phyloP scores from a whole-genome alignment of 2,888 invertebrate species.

The Mycalesis mineus region DNA sequence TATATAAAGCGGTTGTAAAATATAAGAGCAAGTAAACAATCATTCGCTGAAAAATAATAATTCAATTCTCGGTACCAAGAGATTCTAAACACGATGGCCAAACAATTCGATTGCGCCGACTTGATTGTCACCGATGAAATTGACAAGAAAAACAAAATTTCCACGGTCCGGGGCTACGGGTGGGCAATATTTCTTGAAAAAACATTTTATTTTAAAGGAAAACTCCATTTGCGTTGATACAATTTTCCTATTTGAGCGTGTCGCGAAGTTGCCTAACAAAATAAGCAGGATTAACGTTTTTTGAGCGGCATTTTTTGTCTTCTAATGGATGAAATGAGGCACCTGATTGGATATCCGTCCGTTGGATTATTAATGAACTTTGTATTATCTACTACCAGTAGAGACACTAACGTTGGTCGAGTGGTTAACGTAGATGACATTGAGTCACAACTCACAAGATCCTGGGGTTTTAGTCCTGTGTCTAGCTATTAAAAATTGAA shows the following conservation, averaged over 20 bases:
- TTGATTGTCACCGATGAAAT: constrained; percentile 26
- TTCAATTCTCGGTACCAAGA: not conserved
- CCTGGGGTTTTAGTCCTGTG: too few relatives aligned
- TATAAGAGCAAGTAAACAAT: not conserved
- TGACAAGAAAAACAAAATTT: constrained; percentile 25
- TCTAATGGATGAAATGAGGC: too few relatives aligned
- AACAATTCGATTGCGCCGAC: constrained; percentile 25
- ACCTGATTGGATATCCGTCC: too few relatives aligned
- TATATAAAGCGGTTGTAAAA: too few relatives aligned
- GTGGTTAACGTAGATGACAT: too few relatives aligned
- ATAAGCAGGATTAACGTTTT: too few relatives aligned
- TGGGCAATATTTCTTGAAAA: constrained; percentile 8
- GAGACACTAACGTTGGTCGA: too few relatives aligned
- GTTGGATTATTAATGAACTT: too few relatives aligned
- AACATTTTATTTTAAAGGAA: constrained; percentile 4
- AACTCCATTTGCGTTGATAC: constrained; percentile 10
- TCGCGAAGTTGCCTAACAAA: not conserved
- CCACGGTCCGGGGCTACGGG: constrained; percentile 6
- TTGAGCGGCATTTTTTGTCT: too few relatives aligned
- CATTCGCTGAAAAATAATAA: not conserved
- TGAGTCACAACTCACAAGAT: too few relatives aligned
- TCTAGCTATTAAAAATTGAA: too few relatives aligned
- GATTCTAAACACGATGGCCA: constrained; percentile 25
- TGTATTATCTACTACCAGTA: too few relatives aligned
- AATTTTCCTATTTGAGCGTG: not conserved